Evolutionary conservation across 2,797 vertebrate species (phyloP).

Genomic region (Perdix hodgsoniae): DNA sequence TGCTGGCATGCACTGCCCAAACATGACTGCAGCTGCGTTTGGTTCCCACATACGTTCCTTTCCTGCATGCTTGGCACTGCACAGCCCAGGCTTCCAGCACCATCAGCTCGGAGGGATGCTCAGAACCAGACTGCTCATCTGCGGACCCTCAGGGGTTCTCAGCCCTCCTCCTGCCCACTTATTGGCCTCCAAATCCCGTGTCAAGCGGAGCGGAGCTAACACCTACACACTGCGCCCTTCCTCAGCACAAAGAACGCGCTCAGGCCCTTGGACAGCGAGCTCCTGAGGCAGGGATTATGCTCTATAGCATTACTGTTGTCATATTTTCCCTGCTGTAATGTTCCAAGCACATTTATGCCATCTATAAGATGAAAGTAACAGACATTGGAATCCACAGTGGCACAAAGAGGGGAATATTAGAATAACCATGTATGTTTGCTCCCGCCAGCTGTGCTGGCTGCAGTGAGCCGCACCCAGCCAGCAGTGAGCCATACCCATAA

Average conservation of each 20-base stretch:
- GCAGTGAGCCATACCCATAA: not conserved
- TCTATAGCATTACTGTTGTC: conserved; percentile 51
- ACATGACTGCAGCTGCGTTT: not conserved
- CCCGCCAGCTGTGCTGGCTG: not conserved
- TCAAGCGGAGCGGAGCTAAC: not conserved
- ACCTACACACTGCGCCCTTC: not conserved
- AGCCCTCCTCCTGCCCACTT: not conserved
- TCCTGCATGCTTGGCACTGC: not conserved
- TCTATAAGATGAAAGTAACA: conserved; percentile 53
- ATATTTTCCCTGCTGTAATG: conserved; percentile 63
- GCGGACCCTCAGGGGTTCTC: not conserved
- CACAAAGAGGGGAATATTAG: conserved; percentile 10
- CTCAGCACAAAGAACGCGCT: not conserved
- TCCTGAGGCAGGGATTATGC: conserved; percentile 50
- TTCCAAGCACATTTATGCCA: conserved; percentile 57
- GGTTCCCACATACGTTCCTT: not conserved
- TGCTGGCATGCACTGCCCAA: not conserved
- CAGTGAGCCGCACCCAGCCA: not conserved
- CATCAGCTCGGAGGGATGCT: not conserved
- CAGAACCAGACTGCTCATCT: not conserved
- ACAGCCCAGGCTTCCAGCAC: not conserved
- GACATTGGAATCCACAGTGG: conserved; percentile 33
- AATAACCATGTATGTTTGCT: not conserved
- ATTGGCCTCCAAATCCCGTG: not conserved
- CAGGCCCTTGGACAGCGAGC: not conserved